A percentile compares a stretch with the other conserved stretches of the same genome.
These are phyloP conservation scores for Stigmatopora nigra DNA, from an alignment of 2,113 vertebrate species.

Conservation along the genomic window DNA sequence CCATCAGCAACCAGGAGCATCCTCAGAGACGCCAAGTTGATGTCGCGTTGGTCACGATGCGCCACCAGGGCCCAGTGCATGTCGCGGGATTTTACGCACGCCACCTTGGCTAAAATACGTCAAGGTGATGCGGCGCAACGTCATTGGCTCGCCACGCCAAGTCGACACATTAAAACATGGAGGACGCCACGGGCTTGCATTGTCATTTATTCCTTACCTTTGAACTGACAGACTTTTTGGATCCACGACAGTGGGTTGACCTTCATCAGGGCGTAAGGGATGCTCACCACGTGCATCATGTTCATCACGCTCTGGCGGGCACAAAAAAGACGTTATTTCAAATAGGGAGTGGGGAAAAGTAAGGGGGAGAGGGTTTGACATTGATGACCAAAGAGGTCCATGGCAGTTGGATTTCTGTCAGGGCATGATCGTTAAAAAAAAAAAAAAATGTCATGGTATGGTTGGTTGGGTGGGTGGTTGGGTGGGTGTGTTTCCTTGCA, in stretches of 20 bases:
- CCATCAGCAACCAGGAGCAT: slow-evolving; percentile 64
- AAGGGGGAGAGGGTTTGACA: too few species aligned
- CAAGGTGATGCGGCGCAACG: too few species aligned
- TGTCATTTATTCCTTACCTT: slow-evolving; percentile 49
- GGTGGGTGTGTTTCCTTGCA: too few species aligned
- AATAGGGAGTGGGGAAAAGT: too few species aligned
- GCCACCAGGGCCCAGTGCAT: slow-evolving; percentile 67
- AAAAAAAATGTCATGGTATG: too few species aligned
- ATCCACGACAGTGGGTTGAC: slow-evolving; percentile 74
- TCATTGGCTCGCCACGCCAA: too few species aligned
- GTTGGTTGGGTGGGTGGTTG: too few species aligned
- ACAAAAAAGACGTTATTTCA: not conserved
- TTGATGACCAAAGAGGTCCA: too few species aligned
- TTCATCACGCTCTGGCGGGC: slow-evolving; percentile 65
- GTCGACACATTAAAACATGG: too few species aligned
- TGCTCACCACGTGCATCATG: slow-evolving; percentile 70
- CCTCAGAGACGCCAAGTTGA: slow-evolving; percentile 56
- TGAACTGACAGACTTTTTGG: slow-evolving; percentile 68
- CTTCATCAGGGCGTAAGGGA: slow-evolving; percentile 73
- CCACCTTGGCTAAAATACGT: slow-evolving; percentile 44
- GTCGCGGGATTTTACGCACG: slow-evolving; percentile 58
- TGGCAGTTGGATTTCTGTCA: too few species aligned
- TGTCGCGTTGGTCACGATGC: slow-evolving; percentile 60
- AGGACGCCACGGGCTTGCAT: too few species aligned
- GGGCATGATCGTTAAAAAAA: too few species aligned